Evolutionary conservation across 1,140 invertebrate species (phyloP), one percentile per base, ranked within the genome.

Genomic region (Atta cephalotes): DNA sequence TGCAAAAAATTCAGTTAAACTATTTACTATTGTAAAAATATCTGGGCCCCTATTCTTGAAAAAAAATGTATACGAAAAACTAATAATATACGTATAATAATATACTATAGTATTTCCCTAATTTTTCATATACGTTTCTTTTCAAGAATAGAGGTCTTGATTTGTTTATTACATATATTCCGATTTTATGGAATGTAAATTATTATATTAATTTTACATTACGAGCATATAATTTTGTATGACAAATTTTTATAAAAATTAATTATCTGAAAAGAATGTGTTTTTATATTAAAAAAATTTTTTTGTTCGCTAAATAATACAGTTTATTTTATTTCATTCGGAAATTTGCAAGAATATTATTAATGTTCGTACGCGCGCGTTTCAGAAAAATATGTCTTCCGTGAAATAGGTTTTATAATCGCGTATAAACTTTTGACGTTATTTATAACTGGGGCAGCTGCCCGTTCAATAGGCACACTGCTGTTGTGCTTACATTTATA

Each of bases 361-460:
- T 74, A 51, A 82, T 18, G 25, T 60, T 60, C 14, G 14, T 2
- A 35, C 10, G 16, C 21, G 16, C 16, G 16, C 49, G 6, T 62
- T 74, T 82, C 2, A 60, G 45, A 80, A 58, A 74, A 72, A 74
- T 79, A 66, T 74, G n/a, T 82, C 18, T 74, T 49, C 39, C 70
- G 68, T 62, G 25, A 82, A 82, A 74, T 74, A 45, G 56, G 39
- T 82, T 45, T 82, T 82, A 82, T 74, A 74, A 82, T 82, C 35
- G 25, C 7, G 18, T 71, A 74, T 82, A 82, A 82, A 82, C 80
- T 82, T 82, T 84, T 21, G 39, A 84, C 70, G 39, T 74, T 84
- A 84, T 84, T 84, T 76, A 84, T 84, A 84, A 84, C 70, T 84
- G 6, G 49, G n/a, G 56, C 39, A 84, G 39, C 56, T 74, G 56